A percentile compares a stretch with the other conserved stretches of the same genome.
Evolutionary conservation across 1,140 invertebrate genomes (phyloP).

Genomic region (Drosophila ohnishii): DNA sequence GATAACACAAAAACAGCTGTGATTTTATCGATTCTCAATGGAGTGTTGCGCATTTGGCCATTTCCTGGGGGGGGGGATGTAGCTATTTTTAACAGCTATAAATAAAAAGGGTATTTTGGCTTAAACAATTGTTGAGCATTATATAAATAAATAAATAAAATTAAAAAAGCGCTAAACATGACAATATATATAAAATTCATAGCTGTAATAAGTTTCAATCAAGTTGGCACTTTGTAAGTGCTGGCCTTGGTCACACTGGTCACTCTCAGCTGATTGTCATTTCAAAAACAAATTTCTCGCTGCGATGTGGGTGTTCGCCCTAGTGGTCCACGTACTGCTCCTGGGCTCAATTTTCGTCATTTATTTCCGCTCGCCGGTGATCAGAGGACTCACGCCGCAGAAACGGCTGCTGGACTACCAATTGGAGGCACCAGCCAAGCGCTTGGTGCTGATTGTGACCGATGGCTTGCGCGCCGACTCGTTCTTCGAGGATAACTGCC

Average conservation of each 20-base stretch:
- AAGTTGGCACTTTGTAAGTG: background rate
- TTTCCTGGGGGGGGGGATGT: background rate
- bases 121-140: no score
- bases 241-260: constrained; percentile 1
- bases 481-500: constrained; percentile 85
- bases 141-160: no score
- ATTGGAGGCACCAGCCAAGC: constrained; percentile 87
- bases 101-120: no score
- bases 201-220: background rate
- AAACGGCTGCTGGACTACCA: constrained; percentile 71
- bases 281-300: constrained; percentile 23
- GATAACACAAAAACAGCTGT: constrained; percentile 10
- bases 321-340: constrained; percentile 84
- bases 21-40: background rate
- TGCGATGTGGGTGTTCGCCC: constrained; percentile 73
- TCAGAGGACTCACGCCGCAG: constrained; percentile 84
- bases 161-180: no score
- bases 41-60: background rate
- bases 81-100: background rate
- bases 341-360: constrained; percentile 87
- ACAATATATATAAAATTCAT: background rate
- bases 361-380: constrained; percentile 87
- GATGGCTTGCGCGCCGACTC: constrained; percentile 95
- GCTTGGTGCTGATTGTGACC: constrained; percentile 92
- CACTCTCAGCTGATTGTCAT: constrained; percentile 31